Conservation (phyloP, 1,140 invertebrate species). For the Periplaneta americana region DNA sequence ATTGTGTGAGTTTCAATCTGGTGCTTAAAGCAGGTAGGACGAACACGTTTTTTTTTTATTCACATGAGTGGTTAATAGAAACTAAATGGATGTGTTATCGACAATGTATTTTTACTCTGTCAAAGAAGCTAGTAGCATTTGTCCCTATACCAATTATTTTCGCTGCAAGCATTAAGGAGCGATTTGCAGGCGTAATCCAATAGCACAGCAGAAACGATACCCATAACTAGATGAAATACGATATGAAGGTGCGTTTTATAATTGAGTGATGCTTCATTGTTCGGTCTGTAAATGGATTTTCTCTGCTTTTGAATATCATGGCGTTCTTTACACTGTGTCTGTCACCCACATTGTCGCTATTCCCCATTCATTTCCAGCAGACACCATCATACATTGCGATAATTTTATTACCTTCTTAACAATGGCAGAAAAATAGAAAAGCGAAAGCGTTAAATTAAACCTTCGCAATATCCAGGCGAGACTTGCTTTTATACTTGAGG, state of each 20-base stretch:
- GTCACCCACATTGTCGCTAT: background rate
- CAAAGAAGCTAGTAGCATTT: background rate
- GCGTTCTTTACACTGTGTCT: background rate
- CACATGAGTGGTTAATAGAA: too few relatives aligned
- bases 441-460: too few relatives aligned
- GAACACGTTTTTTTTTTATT: too few relatives aligned
- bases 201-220: background rate
- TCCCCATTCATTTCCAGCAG: background rate
- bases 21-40: too few relatives aligned
- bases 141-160: background rate
- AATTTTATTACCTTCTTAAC: too few relatives aligned
- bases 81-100: too few relatives aligned
- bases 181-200: background rate
- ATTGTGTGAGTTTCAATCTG: too few relatives aligned
- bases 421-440: too few relatives aligned
- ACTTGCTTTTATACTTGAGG: too few relatives aligned
- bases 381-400: background rate
- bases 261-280: background rate
- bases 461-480: too few relatives aligned
- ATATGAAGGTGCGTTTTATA: background rate
- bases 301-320: background rate
- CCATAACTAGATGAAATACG: background rate
- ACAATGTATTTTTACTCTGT: too few relatives aligned
- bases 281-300: background rate
- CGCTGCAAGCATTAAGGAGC: background rate